These are phyloP conservation scores for Diadromus collaris DNA, from an alignment of 2,888 invertebrate species.

Conservation along the genomic window DNA sequence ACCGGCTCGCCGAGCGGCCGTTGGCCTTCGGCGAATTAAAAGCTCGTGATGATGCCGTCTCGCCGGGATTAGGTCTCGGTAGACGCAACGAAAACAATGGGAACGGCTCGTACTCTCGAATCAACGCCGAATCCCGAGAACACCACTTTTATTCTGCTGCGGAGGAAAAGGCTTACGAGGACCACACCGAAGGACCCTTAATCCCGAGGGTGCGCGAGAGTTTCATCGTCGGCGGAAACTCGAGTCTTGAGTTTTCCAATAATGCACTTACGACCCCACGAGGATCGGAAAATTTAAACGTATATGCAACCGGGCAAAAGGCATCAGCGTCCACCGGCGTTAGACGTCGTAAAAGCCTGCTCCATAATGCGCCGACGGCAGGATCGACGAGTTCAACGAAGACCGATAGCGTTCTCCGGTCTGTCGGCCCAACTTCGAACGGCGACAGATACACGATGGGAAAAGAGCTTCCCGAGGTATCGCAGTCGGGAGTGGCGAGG, in stretches of 20 bases:
- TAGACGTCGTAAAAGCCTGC: conserved; percentile 30
- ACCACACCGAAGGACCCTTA: conserved; percentile 9
- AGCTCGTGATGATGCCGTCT: not conserved
- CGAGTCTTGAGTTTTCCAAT: conserved; percentile 40
- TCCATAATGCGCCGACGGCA: conserved; percentile 8
- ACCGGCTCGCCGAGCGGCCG: not conserved
- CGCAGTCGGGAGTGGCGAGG: not conserved
- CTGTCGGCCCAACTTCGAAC: conserved; percentile 26
- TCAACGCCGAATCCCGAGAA: not conserved
- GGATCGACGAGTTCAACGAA: conserved; percentile 44
- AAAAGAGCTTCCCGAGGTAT: not conserved
- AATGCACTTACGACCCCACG: conserved; percentile 20
- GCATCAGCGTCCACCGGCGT: conserved; percentile 8
- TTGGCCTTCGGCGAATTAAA: conserved; percentile 26
- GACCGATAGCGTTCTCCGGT: conserved; percentile 35
- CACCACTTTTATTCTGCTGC: not conserved
- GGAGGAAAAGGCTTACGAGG: not conserved
- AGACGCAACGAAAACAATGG: conserved; percentile 4
- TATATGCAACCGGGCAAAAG: conserved; percentile 6
- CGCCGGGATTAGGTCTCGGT: not conserved
- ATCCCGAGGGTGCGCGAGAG: conserved; percentile 14
- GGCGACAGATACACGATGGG: conserved; percentile 3
- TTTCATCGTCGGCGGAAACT: not conserved
- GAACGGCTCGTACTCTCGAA: not conserved
- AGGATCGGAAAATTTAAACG: conserved; percentile 27